Conservation (phyloP, 2,888 invertebrate genomes). For the Nephrotoma flavescens region DNA sequence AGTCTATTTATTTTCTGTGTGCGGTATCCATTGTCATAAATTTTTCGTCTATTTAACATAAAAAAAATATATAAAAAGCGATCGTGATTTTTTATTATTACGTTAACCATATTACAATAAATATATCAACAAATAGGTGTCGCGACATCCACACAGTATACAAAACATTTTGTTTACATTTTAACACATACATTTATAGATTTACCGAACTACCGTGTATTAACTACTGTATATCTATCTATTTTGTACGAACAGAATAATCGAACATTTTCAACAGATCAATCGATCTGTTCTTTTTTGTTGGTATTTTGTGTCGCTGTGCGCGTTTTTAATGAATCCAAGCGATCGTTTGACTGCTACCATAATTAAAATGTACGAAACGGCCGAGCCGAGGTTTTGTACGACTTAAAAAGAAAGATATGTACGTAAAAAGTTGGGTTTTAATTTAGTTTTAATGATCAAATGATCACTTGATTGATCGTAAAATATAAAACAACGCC, state of each 20-base stretch:
- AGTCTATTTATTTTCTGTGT: not conserved
- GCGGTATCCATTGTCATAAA: not conserved
- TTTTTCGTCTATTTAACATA: not conserved
- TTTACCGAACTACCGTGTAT: not conserved
- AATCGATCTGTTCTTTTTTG: not conserved
- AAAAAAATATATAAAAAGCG: not conserved
- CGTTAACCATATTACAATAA: not conserved
- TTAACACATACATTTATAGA: too few relatives aligned
- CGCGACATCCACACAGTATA: not conserved
- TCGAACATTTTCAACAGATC: not conserved
- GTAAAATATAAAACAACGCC: not conserved
- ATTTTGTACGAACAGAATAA: not conserved
- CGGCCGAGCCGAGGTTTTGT: not conserved
- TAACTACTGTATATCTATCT: not conserved
- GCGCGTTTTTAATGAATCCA: not conserved
- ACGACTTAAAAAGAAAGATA: not conserved
- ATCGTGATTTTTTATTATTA: not conserved
- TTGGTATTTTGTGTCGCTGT: not conserved
- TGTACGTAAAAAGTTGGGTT: not conserved
- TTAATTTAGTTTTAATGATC: not conserved
- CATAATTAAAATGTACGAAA: not conserved
- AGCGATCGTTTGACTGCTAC: not conserved
- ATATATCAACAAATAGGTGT: not conserved
- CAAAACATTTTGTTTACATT: not conserved
- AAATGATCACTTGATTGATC: not conserved